phyloP scores from a whole-genome alignment of 2,797 vertebrate species.

The Catamblyrhynchus diadema region DNA sequence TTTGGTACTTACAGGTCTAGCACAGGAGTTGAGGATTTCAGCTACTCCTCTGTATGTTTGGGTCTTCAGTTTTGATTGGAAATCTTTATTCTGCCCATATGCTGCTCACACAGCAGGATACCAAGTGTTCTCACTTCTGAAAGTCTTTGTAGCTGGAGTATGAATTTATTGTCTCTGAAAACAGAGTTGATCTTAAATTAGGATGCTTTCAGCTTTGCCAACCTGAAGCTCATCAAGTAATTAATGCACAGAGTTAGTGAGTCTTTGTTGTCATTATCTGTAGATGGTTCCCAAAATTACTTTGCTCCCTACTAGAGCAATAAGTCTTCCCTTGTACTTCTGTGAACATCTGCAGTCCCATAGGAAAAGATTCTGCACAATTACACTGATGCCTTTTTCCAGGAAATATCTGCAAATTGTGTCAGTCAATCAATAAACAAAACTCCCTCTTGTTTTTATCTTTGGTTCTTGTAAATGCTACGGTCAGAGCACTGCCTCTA shows the following conservation, averaged over 20 bases:
- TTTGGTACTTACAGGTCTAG: neutral
- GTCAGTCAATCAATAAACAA: constrained; percentile 11
- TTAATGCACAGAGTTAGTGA: neutral
- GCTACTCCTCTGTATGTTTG: neutral
- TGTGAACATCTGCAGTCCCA: neutral
- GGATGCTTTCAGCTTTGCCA: neutral
- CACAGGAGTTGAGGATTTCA: neutral
- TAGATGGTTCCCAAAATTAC: neutral
- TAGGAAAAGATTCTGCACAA: neutral
- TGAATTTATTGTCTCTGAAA: neutral
- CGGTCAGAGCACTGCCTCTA: constrained; percentile 61
- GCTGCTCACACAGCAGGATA: neutral
- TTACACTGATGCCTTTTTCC: neutral
- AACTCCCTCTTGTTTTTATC: neutral
- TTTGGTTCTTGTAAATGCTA: constrained; percentile 51
- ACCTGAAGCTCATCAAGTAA: neutral
- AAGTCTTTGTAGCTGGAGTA: neutral
- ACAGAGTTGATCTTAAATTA: neutral
- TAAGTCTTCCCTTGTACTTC: neutral
- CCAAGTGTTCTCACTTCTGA: neutral
- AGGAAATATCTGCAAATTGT: constrained; percentile 3
- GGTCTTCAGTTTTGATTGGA: neutral
- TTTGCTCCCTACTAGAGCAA: neutral
- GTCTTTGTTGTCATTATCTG: neutral
- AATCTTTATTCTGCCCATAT: neutral